A percentile compares a stretch with the other conserved stretches of the same genome.
Evolutionary conservation across 92 coral and sea anemone species (phyloP).

Genomic region (Parazoanthus darwini): DNA sequence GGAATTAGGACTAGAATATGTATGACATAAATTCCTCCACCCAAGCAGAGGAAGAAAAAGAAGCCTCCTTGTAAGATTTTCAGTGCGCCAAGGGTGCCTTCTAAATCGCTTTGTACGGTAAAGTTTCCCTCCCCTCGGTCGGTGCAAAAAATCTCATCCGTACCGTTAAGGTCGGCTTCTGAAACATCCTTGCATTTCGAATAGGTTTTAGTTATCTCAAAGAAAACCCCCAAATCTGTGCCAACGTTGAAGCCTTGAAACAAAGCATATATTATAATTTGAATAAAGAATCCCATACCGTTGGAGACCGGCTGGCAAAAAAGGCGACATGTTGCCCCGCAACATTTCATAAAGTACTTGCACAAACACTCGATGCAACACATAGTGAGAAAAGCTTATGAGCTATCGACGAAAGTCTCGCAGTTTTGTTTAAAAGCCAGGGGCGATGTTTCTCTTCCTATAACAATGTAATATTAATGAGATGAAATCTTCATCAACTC

Average conservation of each 20-base stretch:
- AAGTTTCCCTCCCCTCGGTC: slow-evolving; percentile 74
- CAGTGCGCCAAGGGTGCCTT: slow-evolving; percentile 68
- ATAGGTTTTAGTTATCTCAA: slow-evolving; percentile 73
- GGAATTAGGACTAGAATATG: slow-evolving; percentile 83
- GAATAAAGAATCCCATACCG: slow-evolving; percentile 78
- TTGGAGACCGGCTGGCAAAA: slow-evolving; percentile 86
- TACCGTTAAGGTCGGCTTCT: slow-evolving; percentile 66
- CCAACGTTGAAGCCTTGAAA: slow-evolving; percentile 92
- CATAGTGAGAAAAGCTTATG: background rate
- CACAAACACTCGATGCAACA: slow-evolving; percentile 77
- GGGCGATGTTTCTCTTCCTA: slow-evolving; percentile 2
- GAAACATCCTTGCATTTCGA: slow-evolving; percentile 68
- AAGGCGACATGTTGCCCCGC: slow-evolving; percentile 76
- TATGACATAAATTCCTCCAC: slow-evolving; percentile 75
- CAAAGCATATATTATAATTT: slow-evolving; percentile 77
- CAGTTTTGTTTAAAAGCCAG: background rate
- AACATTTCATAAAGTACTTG: slow-evolving; percentile 70
- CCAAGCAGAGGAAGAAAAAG: slow-evolving; percentile 85
- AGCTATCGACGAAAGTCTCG: background rate
- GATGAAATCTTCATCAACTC: slow-evolving; percentile 7
- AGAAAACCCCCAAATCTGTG: slow-evolving; percentile 84
- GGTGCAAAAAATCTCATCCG: slow-evolving; percentile 78
- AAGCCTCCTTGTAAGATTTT: slow-evolving; percentile 72
- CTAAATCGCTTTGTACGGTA: slow-evolving; percentile 63
- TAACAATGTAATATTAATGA: slow-evolving; percentile 32